Evolutionary conservation across 1,140 invertebrate genomes (phyloP).

Genomic region (Danaus melanippus): DNA sequence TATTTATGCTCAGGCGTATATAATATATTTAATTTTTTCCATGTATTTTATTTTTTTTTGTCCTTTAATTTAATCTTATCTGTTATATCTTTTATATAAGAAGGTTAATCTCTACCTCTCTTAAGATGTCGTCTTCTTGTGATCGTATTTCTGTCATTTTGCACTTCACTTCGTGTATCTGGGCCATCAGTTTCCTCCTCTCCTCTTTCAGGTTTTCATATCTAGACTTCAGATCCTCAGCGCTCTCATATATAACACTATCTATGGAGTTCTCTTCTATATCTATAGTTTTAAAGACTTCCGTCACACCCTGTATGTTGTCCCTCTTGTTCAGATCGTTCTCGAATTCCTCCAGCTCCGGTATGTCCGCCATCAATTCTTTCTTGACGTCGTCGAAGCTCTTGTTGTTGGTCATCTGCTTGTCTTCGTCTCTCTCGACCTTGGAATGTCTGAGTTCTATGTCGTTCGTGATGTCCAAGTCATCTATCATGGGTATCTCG

Average conservation of each 20-base stretch:
- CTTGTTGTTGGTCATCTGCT: conserved; percentile 45
- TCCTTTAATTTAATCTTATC: too few relatives aligned
- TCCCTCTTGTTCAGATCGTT: conserved; percentile 60
- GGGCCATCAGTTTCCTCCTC: conserved; percentile 71
- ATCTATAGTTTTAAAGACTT: conserved; percentile 51
- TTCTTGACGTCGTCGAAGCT: conserved; percentile 69
- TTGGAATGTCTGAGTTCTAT: conserved; percentile 66
- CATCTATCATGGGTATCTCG: conserved; percentile 72
- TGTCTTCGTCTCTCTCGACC: conserved; percentile 41
- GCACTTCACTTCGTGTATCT: conserved; percentile 78
- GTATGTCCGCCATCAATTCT: conserved; percentile 69
- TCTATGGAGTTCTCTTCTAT: conserved; percentile 58
- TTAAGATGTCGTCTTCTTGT: conserved; percentile 86
- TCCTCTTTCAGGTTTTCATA: conserved; percentile 72
- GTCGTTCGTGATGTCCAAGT: conserved; percentile 60
- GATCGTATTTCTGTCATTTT: conserved; percentile 85
- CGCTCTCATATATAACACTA: conserved; percentile 52
- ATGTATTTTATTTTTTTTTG: too few relatives aligned
- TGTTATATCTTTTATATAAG: too few relatives aligned
- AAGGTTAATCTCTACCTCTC: conserved; percentile 76
- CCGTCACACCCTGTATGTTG: conserved; percentile 49
- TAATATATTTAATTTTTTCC: too few relatives aligned
- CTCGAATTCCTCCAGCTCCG: conserved; percentile 67
- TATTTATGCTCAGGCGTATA: too few relatives aligned
- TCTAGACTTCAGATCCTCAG: conserved; percentile 63